Evolutionary conservation across 2,888 invertebrate genomes (phyloP), one percentile per base, ranked within the genome.

Genomic region (Parelbella ahira): DNA sequence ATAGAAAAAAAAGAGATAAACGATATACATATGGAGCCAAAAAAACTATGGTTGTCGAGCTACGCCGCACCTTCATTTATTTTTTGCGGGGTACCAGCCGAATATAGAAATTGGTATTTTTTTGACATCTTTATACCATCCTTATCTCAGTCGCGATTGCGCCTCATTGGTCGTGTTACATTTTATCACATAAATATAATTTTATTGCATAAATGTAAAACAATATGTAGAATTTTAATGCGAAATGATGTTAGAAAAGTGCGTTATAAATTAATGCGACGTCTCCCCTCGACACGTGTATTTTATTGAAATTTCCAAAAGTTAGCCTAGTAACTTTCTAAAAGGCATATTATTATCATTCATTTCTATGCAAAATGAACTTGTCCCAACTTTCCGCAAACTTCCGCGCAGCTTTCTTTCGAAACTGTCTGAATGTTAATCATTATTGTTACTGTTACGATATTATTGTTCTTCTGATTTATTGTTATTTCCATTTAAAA

Each of bases 21-120:
- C 6, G 25, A 38, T 32, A 24, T n/a, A n/a, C 8, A 25, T 8
- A 23, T 33, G 25, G 36, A 30, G 19, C 13, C 33, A 11, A 27
- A 44, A 47, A 47, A 47, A 48, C 37, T 28, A 38, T 45, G 45
- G 43, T 32, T 42, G 45, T 29, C 42, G 34, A 27, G 43, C 36
- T 39, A 45, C 48, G 37, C 43, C 25, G 10, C 7, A 29, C 46
- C 43, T 33, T 38, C 37, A 38, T 28, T 30, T 44, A 42, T 48
- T 48, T 48, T 44, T 45, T 37, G 23, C 33, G n/a, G n/a, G n/a
- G n/a, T 11, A 15, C 13, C n/a, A 36, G 27, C 20, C 44, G 23
- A 25, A 47, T 44, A 44, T 47, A 47, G 43, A 47, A 25, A 43
- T 47, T 30, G 34, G 27, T 10, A 7, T 37, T 38, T 37, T 33